Percentiles rank a stretch among this genome's conserved stretches.
These are phyloP conservation scores for Diplazon laetatorius DNA, from an alignment of 2,888 invertebrate genomes.

Conservation along the genomic window DNA sequence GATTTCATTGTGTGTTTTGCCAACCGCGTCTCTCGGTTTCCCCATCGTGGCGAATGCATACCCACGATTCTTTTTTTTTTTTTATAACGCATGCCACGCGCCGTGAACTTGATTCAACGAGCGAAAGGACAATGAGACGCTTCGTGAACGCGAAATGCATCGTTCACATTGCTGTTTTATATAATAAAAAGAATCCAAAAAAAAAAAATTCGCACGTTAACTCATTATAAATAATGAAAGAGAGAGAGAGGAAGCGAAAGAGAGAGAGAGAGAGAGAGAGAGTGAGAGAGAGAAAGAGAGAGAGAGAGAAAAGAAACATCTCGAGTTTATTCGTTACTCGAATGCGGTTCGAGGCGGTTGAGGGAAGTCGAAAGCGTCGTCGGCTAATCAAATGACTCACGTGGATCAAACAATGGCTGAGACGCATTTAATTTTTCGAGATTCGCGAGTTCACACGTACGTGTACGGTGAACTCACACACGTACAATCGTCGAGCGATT, in stretches of 20 bases:
- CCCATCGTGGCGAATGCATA: not conserved
- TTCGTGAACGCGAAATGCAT: not conserved
- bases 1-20: slow-evolving; percentile 35
- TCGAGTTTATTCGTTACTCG: slow-evolving; percentile 5
- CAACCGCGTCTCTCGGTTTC: slow-evolving; percentile 3
- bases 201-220: no score
- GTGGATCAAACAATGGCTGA: not conserved
- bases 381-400: slow-evolving; percentile 14
- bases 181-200: no score
- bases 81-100: slow-evolving; percentile 1
- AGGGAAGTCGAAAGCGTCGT: slow-evolving; percentile 7
- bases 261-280: no score
- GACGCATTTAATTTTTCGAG: slow-evolving; percentile 6
- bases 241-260: no score
- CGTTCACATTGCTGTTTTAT: not conserved
- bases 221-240: no score
- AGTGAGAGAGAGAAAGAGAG: no score
- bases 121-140: slow-evolving; percentile 18
- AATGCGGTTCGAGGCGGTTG: slow-evolving; percentile 1
- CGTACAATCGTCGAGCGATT: not conserved
- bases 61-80: slow-evolving; percentile 7
- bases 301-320: not conserved
- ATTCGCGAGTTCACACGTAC: no score
- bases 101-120: slow-evolving; percentile 35
- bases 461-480: no score